Evolutionary conservation across 2,113 vertebrate species (phyloP), one percentile per base, ranked within the genome.

Genomic region (Sardina pilchardus): DNA sequence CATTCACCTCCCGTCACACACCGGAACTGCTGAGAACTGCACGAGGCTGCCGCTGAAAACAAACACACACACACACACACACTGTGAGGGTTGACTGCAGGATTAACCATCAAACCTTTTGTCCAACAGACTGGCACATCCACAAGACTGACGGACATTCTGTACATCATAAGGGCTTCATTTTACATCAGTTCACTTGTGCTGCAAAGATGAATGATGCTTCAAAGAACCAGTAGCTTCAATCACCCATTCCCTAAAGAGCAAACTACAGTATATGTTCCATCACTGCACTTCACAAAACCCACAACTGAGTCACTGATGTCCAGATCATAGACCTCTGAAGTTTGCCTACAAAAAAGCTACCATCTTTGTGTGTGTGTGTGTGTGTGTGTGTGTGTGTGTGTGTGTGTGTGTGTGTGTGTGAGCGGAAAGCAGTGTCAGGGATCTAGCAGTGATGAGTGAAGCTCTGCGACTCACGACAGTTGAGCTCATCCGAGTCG

Each of bases 1-100:
- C 94, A 95, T 90, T 95, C 93, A 0, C 92, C 89, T 0, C 93
- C 93, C 4, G 91, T 94, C 85, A 94, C 87, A 86, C 94, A 95
- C 81, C 92, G 91, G 80, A 95, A 95, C 87, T 95, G 90, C 88
- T 93, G 88, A 9, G 92, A 88, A 63, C 87, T 88, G 84, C 94
- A 95, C 0, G 91, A 59, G 42, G 91, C 87, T 63, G 88, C 82
- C 0, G 93, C 94, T 95, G 91, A 14, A 78, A 10, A 78, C 71
- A 78, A 12, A 78, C 3, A 78, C 71, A 78, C 71, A 78, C 30
- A 78, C 30, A 75, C 12, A 36, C 30, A 34, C 30, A 30, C 63
- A 71, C 48, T 14, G 48, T 12, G 9, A 50, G 48, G 2, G 48
- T 50, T 50, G 48, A 50, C 50, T 17, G 48, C 16, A 4, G 16